A percentile compares a stretch with the other conserved stretches of the same genome.
These are phyloP conservation scores for Erythrocercus mccallii DNA, from an alignment of 2,113 vertebrate genomes.

Conservation along the genomic window DNA sequence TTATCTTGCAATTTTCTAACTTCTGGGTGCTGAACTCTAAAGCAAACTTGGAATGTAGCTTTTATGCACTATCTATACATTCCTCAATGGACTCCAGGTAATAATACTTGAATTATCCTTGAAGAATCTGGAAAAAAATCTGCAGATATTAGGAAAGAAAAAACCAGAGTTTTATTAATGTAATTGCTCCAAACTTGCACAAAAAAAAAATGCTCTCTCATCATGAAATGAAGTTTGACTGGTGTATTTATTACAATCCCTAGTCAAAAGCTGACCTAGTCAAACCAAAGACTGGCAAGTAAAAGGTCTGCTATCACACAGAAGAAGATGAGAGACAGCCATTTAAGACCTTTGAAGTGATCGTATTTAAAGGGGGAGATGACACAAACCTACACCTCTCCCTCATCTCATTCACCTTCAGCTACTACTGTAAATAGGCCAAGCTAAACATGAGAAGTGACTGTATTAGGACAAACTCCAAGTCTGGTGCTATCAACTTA, in stretches of 20 bases:
- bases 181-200: not conserved
- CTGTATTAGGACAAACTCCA: not conserved
- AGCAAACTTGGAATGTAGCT: not conserved
- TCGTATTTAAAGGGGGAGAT: not conserved
- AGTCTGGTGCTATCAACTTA: not conserved
- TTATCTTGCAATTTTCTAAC: not conserved
- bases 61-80: not conserved
- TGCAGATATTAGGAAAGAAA: not conserved
- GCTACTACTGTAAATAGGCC: not conserved
- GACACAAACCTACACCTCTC: not conserved
- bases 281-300: not conserved
- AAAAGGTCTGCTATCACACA: not conserved
- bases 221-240: not conserved
- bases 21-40: not conserved
- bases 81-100: not conserved
- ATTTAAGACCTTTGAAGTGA: not conserved
- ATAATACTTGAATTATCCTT: not conserved
- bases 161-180: not conserved
- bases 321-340: not conserved
- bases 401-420: not conserved
- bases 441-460: not conserved
- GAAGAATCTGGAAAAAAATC: not conserved
- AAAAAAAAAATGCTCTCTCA: not conserved
- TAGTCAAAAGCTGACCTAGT: not conserved
- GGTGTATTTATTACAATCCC: not conserved